Evolutionary conservation across 2,113 vertebrate species (phyloP), one percentile per base, ranked within the genome.

Genomic region (Gorsachius goisagi): DNA sequence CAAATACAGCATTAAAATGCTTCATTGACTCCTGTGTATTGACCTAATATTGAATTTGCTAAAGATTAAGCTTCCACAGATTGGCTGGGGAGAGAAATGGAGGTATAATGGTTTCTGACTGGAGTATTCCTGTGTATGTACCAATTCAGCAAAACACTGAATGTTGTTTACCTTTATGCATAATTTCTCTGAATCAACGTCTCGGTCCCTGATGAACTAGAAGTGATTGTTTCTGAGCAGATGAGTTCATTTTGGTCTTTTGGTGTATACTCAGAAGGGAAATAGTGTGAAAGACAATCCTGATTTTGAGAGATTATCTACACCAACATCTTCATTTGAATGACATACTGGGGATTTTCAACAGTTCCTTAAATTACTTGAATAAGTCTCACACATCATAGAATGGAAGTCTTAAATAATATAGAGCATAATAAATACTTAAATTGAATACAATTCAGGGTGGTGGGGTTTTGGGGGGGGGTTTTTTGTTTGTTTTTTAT

Each of bases 21-120:
- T 44, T 85, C 76, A 63, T 60, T 94, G 87, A 78, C 91, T 96
- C 39, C 33, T 84, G 52, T 85, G 76, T 89, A 87, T 95, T 93
- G 86, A 86, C 76, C 56, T 84, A 87, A 92, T 95, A 95, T 89
- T 95, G 91, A 95, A 69, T 87, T 95, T 90, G 30, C 20, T 86
- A 78, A 86, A 89, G 41, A 93, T 67, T 90, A 94, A 91, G 26
- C 63, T 95, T 88, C 64, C 33, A 20, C 47, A 92, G 63, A 89
- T 72, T 75, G 71, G 3, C 59, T 93, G n/a, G 44, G 55, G 72
- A 90, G 58, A 95, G 55, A 85, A 90, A 88, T 35, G 44, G 30
- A 80, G 93, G 9, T 30, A 20, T 47, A 59, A 67, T 44, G 3
- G 15, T 85, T 87, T 91, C 84, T 64, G 56, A 56, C 11, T 91